phyloP scores from a whole-genome alignment of 2,113 vertebrate genomes.

The Rynchops niger region DNA sequence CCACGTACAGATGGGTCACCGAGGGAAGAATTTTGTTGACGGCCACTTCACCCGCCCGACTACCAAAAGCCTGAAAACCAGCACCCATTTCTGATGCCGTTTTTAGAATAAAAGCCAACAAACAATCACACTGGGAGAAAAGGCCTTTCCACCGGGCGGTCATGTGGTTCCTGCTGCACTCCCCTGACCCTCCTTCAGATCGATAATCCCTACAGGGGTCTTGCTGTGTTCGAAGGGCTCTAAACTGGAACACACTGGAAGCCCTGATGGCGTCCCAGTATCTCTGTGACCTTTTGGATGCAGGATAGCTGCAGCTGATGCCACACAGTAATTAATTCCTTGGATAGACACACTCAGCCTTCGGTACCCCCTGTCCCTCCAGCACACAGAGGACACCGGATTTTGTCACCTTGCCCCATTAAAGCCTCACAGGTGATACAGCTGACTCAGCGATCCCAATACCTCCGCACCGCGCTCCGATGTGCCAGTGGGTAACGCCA shows the following conservation, averaged over 20 bases:
- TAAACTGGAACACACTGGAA: background rate
- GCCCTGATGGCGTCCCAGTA: background rate
- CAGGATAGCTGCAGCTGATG: background rate
- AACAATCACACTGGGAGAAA: background rate
- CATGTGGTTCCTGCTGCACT: background rate
- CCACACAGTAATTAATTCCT: background rate
- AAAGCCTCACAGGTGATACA: background rate
- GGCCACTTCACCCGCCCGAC: background rate
- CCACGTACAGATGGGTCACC: background rate
- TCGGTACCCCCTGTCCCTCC: background rate
- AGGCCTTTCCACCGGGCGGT: fast-evolving
- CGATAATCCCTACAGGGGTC: background rate
- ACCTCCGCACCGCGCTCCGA: background rate
- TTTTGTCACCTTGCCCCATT: background rate
- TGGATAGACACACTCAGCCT: fast-evolving
- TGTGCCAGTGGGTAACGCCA: fast-evolving
- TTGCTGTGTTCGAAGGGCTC: background rate
- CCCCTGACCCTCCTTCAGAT: background rate
- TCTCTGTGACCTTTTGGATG: too few relatives aligned
- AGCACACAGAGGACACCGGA: background rate
- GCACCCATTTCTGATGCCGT: background rate
- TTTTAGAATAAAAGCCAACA: background rate
- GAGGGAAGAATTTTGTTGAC: background rate
- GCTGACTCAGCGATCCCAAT: background rate
- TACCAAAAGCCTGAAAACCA: background rate